phyloP scores from a whole-genome alignment of 2,113 vertebrate species.

The Synchiropus splendidus region DNA sequence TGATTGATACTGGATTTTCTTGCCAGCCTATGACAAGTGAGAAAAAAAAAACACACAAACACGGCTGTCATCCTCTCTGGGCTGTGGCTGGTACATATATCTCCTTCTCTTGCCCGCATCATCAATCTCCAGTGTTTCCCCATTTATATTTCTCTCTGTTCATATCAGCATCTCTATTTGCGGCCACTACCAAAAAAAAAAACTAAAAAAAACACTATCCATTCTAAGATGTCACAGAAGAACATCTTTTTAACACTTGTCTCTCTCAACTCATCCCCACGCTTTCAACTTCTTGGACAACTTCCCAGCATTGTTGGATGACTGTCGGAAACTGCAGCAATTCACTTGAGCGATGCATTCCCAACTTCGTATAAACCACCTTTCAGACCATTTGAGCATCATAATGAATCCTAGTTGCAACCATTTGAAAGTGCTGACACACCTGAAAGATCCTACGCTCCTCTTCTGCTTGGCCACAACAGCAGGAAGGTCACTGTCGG shows the following conservation, averaged over 20 bases:
- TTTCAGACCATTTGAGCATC: no score
- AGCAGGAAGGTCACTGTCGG: slow-evolving; percentile 51
- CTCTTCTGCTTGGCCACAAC: slow-evolving; percentile 37
- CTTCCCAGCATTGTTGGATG: slow-evolving; percentile 1
- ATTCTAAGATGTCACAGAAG: slow-evolving; percentile 6
- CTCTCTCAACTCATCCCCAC: slow-evolving; percentile 8
- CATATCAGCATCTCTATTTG: slow-evolving; percentile 27
- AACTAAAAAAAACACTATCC: no score
- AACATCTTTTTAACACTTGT: slow-evolving; percentile 15
- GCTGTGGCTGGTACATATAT: slow-evolving; percentile 24
- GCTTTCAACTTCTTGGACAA: slow-evolving; percentile 3
- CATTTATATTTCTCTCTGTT: slow-evolving; percentile 26
- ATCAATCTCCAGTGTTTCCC: slow-evolving; percentile 29
- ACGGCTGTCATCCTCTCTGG: slow-evolving; percentile 24
- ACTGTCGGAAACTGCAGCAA: slow-evolving; percentile 2
- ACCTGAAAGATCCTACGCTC: slow-evolving; percentile 49
- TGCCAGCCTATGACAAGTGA: slow-evolving; percentile 14
- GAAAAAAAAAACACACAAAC: slow-evolving; percentile 24
- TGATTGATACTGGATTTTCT: slow-evolving; percentile 41
- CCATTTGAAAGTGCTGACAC: slow-evolving; percentile 46
- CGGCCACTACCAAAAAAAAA: no score
- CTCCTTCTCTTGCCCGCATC: slow-evolving; percentile 10
- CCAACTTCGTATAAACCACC: no score
- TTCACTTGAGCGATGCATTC: no score
- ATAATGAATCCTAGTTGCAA: no score